phyloP scores from a whole-genome alignment of 1,140 invertebrate genomes.

The Trachymyrmex cornetzi region DNA sequence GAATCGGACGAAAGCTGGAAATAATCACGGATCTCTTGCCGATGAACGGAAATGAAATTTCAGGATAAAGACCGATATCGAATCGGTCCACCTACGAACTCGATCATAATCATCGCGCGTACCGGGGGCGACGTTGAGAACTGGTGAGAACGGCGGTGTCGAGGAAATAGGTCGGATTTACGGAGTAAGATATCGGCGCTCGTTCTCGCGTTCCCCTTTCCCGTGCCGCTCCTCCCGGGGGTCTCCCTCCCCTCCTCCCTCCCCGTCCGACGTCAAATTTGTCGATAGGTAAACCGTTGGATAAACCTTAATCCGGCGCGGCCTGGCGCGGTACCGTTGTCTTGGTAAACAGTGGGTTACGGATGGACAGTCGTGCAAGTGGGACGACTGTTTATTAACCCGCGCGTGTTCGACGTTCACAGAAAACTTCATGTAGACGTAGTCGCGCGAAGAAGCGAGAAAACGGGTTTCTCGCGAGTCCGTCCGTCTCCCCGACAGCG shows the following conservation, averaged over 20 bases:
- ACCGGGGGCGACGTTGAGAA: neutral
- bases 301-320: conserved; percentile 62
- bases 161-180: conserved; percentile 56
- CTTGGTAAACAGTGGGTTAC: conserved; percentile 62
- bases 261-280: conserved; percentile 17
- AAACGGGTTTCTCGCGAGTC: conserved; percentile 46
- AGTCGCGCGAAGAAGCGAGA: conserved; percentile 26
- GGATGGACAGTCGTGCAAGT: conserved; percentile 63
- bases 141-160: conserved; percentile 1
- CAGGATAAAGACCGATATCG: neutral
- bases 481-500: neutral
- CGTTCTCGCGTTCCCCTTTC: conserved; percentile 59
- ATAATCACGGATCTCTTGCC: neutral
- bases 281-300: conserved; percentile 64
- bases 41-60: neutral
- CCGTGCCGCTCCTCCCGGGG: neutral
- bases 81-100: neutral
- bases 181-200: neutral
- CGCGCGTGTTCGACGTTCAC: conserved; percentile 59
- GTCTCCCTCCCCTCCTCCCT: neutral
- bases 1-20: neutral
- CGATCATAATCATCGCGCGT: neutral
- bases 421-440: conserved; percentile 44
- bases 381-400: conserved; percentile 63
- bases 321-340: conserved; percentile 58